phyloP scores from a whole-genome alignment of 2,888 invertebrate genomes.

The Drosophila percnosoma region DNA sequence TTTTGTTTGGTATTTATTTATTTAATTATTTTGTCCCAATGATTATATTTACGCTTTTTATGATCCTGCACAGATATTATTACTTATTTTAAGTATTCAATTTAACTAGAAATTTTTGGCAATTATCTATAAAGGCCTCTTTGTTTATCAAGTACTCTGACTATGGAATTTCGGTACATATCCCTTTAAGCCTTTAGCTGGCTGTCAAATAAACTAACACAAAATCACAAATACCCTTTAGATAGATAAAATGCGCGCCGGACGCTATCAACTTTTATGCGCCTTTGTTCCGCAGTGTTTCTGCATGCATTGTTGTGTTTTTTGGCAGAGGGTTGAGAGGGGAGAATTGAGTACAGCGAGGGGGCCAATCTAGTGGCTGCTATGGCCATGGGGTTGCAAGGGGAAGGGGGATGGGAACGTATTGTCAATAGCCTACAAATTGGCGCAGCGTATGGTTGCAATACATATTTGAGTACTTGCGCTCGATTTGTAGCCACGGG shows the following conservation, averaged over 20 bases:
- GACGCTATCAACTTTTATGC: slow-evolving; percentile 76
- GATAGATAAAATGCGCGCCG: slow-evolving; percentile 39
- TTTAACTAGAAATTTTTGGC: background rate
- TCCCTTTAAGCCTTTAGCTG: background rate
- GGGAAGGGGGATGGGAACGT: background rate
- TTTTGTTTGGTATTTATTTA: background rate
- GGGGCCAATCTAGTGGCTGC: slow-evolving; percentile 1
- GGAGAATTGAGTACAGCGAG: background rate
- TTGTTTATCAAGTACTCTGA: background rate
- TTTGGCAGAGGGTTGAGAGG: slow-evolving; percentile 30
- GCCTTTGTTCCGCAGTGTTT: slow-evolving; percentile 62
- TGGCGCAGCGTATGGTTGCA: slow-evolving; percentile 58
- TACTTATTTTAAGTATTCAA: background rate
- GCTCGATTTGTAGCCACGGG: slow-evolving; percentile 49
- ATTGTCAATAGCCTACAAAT: slow-evolving; percentile 73
- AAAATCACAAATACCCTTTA: slow-evolving; percentile 23
- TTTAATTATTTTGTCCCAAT: background rate
- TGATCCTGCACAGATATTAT: background rate
- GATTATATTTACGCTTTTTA: background rate
- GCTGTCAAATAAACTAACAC: slow-evolving; percentile 1
- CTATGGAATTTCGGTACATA: background rate
- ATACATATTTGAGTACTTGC: slow-evolving; percentile 56
- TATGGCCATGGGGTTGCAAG: slow-evolving; percentile 1
- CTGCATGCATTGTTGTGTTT: slow-evolving; percentile 23
- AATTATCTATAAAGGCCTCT: background rate